phyloP scores from a whole-genome alignment of 1,140 invertebrate species.

The Leptopilina boulardi region DNA sequence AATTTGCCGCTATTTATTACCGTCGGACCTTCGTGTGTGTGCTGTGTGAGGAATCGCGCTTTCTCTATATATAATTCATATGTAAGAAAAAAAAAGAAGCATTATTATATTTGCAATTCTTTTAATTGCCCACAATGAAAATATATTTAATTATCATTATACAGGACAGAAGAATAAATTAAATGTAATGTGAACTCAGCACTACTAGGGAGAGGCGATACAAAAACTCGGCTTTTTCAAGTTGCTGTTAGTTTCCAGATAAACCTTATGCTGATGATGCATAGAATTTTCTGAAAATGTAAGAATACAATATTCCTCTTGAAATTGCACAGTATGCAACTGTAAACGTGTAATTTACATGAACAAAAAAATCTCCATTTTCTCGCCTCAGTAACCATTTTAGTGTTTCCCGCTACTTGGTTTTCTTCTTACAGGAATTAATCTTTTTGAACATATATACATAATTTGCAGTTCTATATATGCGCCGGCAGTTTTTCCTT shows the following conservation, averaged over 20 bases:
- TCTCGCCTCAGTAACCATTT: background rate
- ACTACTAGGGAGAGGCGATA: background rate
- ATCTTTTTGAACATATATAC: no score
- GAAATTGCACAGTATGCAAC: background rate
- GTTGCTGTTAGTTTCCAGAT: no score
- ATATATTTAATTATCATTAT: background rate
- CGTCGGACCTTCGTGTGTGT: background rate
- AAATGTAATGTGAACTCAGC: background rate
- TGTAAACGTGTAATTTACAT: background rate
- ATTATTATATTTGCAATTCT: background rate
- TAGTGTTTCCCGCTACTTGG: background rate
- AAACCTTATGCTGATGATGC: no score
- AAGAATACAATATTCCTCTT: background rate
- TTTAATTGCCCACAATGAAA: background rate
- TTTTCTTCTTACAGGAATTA: background rate
- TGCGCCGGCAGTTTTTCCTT: no score
- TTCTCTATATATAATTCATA: background rate
- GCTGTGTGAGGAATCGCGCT: background rate
- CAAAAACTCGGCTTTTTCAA: background rate
- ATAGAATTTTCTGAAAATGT: background rate
- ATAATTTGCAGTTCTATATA: no score
- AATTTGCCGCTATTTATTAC: constrained; percentile 55
- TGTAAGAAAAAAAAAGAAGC: background rate
- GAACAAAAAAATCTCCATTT: background rate
- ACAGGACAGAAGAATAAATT: background rate